Evolutionary conservation across 1,140 invertebrate species (phyloP).

Genomic region (Pachypeltis micranthus): DNA sequence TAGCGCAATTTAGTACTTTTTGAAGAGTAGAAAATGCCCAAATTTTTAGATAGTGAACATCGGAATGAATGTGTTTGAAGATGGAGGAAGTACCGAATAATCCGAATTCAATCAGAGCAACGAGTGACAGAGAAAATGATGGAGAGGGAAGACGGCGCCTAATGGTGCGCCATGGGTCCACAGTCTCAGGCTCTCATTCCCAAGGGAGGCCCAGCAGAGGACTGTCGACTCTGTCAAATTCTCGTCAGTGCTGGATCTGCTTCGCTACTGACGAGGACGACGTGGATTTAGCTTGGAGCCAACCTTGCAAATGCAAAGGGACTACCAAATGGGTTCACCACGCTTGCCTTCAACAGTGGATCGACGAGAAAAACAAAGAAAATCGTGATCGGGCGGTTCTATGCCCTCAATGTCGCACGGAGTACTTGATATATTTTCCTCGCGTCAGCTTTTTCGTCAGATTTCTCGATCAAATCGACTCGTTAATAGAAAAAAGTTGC

Average conservation of each 20-base stretch:
- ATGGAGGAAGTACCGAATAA: no score
- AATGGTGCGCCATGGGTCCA: no score
- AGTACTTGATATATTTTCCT: conserved; percentile 89
- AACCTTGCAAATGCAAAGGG: conserved; percentile 87
- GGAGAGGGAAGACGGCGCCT: no score
- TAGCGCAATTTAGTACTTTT: no score
- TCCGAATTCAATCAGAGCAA: no score
- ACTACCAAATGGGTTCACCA: conserved; percentile 81
- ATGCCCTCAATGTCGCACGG: conserved; percentile 90
- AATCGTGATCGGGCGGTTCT: conserved; percentile 75
- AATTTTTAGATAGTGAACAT: no score
- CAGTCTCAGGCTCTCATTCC: no score
- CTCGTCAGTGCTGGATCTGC: conserved; percentile 65
- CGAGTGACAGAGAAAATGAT: no score
- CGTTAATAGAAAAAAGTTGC: background rate
- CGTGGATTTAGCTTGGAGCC: conserved; percentile 70
- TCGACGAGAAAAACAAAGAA: conserved; percentile 95
- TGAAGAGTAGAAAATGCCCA: no score
- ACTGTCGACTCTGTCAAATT: no score
- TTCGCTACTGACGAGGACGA: conserved; percentile 94
- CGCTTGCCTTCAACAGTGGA: conserved; percentile 88
- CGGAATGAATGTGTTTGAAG: no score
- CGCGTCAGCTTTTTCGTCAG: background rate
- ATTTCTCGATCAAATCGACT: background rate
- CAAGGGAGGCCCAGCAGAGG: no score